Percentiles rank a stretch among this genome's conserved stretches.
These are phyloP conservation scores for Micrastur ruficollis DNA, from an alignment of 2,797 vertebrate species.

Conservation along the genomic window DNA sequence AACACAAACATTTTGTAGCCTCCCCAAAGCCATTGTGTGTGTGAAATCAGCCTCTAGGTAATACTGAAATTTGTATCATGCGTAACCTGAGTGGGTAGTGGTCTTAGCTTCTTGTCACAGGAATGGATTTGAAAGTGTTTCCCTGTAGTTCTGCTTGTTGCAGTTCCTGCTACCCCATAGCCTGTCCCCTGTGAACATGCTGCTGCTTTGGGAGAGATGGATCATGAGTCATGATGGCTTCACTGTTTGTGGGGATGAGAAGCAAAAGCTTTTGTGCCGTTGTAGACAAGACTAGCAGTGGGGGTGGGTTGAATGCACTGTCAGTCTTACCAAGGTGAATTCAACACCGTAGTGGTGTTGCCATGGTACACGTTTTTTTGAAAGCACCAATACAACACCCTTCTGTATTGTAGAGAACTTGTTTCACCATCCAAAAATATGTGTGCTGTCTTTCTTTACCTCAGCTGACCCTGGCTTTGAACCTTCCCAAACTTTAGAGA, in stretches of 20 bases:
- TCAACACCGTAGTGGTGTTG: accelerated
- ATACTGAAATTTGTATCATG: neutral
- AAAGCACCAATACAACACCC: neutral
- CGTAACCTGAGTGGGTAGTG: neutral
- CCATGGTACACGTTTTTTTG: neutral
- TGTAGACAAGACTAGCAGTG: neutral
- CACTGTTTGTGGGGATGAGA: neutral
- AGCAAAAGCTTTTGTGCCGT: neutral
- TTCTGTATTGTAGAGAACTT: neutral
- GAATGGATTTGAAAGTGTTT: neutral
- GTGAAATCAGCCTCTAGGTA: neutral
- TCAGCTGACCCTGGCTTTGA: neutral
- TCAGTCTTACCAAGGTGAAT: neutral
- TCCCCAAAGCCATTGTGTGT: neutral
- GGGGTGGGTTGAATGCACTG: neutral
- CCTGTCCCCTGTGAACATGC: neutral
- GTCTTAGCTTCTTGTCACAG: neutral
- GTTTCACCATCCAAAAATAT: neutral
- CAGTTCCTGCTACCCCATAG: neutral
- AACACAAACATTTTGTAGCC: neutral
- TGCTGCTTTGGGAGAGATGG: neutral
- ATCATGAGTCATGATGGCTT: neutral
- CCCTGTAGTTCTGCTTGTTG: neutral
- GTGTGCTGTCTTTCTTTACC: neutral
- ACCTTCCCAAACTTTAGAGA: neutral